Conservation (phyloP, 2,888 invertebrate species). For the Drosophila paranaensis region DNA sequence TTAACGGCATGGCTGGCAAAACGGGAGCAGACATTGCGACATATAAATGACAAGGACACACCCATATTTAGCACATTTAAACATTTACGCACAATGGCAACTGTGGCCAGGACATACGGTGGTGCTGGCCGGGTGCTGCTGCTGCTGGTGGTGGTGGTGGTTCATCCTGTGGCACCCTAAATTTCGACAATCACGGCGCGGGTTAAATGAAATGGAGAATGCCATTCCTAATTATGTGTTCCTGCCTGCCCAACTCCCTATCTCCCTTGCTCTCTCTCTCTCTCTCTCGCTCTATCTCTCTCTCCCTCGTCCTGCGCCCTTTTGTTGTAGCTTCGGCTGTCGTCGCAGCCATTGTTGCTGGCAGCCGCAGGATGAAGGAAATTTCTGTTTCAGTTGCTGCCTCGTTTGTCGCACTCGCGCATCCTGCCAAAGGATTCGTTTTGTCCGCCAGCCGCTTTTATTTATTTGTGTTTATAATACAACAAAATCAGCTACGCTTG, state of each 20-base stretch:
- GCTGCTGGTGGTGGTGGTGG: slow-evolving; percentile 29
- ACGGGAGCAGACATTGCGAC: slow-evolving; percentile 71
- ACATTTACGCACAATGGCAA: slow-evolving; percentile 72
- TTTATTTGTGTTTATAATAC: slow-evolving; percentile 85
- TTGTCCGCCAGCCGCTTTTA: slow-evolving; percentile 77
- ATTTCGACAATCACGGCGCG: slow-evolving; percentile 62
- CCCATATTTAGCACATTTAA: slow-evolving; percentile 83
- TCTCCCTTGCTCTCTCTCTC: not conserved
- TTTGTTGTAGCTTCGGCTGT: slow-evolving; percentile 68
- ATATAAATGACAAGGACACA: slow-evolving; percentile 84
- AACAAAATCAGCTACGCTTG: slow-evolving; percentile 85
- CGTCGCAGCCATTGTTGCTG: slow-evolving; percentile 81
- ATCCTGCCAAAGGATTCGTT: slow-evolving; percentile 55
- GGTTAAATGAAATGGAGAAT: slow-evolving; percentile 83
- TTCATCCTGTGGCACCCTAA: slow-evolving; percentile 63
- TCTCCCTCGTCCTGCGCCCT: slow-evolving; percentile 56
- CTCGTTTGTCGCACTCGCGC: slow-evolving; percentile 61
- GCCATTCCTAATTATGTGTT: slow-evolving; percentile 78
- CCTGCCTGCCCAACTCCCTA: not conserved
- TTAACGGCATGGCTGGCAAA: slow-evolving; percentile 41
- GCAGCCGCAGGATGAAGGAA: slow-evolving; percentile 68
- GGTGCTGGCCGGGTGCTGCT: slow-evolving; percentile 21
- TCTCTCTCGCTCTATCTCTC: not conserved
- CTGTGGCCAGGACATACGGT: slow-evolving; percentile 61
- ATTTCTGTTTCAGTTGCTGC: slow-evolving; percentile 55